Evolutionary conservation across 2,113 vertebrate species (phyloP), one percentile per base, ranked within the genome.

Genomic region (Morone saxatilis): DNA sequence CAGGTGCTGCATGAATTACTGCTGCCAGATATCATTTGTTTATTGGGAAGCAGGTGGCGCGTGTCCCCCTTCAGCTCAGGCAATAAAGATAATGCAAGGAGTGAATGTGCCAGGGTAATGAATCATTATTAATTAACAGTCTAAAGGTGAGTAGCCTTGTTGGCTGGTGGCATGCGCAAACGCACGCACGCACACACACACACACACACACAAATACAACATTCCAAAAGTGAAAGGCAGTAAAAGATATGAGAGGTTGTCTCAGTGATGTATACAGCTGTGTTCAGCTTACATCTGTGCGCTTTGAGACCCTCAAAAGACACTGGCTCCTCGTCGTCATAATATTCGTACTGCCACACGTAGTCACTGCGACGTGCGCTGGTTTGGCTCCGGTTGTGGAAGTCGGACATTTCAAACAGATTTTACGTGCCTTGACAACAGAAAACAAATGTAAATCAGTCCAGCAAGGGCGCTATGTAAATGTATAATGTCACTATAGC

Each of bases 311-410:
- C 98, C 91, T 99, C 97, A 85, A 98, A 99, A 0, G 98, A 99
- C 90, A 98, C 97, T 0, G 97, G 98, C 85, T 95, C 97, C 0
- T 96, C 97, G 0, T 98, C 97, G 77, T 99, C 98, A 7, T 99
- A 99, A 90, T 99, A 99, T 80, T 99, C 97, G 0, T 98, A 99
- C 81, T 97, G 97, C 98, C 97, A 99, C 81, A 96, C 96, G 86
- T 99, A 99, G 87, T 98, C 97, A 17, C 96, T 94, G 87, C 95
- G 95, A 25, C 96, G 93, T 6, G 91, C 80, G 75, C 91, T 91
- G 68, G 85, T 95, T 68, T 96, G 95, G 85, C 96, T 98, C 89
- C 91, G 94, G 90, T 95, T 86, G 86, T 93, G 71, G 77, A 94
- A 87, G 70, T 91, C 90, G 82, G 96, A 96, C 98, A 98, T 98